Base-by-base conservation (phyloP, 2,888 invertebrate genomes). In the Chloroclystis v-ata region DNA sequence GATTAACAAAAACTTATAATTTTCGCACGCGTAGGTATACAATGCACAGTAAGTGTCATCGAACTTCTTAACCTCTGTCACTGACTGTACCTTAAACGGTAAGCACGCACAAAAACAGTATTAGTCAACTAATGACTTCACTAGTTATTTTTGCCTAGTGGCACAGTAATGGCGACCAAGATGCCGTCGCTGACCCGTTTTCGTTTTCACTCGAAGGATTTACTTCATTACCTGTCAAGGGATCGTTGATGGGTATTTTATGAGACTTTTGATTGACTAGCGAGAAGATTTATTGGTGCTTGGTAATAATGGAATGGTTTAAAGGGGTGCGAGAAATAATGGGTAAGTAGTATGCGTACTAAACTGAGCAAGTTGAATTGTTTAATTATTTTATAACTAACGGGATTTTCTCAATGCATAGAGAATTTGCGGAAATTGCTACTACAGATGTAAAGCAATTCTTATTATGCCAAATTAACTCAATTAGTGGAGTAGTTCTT, bases 81-180 rank as follows among this genome's bases (percentile, higher is more conserved):
- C 33, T 10, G 33, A 35, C 33, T 20, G 33, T 35, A 35, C 32
- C 41, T 32, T 11, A 10, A 9, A 12, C 26, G 29, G 14, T 37
- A 20, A 20, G 20, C 20, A 5, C 25, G 28, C 40, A 41, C 52
- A 56, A 56, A 52, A 52, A 56, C 46, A 42, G 42, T 43, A 50
- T 46, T 35, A 33, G 30, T 2, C 40, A 20, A 29, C 37, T 54
- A 54, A 54, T 52, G 52, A 37, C 54, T 56, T 48, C 46, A 49
- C 47, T 47, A 43, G 28, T 28, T 13, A 38, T 37, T 40, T 43
- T 42, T 37, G 39, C 44, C 37, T 12, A 47, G 47, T 39, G 25
- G 37, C 39, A 39, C 46, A 41, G 43, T 56, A 48, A 56, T 41
- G 49, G 43, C 43, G 28, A n/a, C 32, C 26, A 38, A 43, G 39